phyloP scores from a whole-genome alignment of 2,113 vertebrate species.

The Choloepus hoffmanni region DNA sequence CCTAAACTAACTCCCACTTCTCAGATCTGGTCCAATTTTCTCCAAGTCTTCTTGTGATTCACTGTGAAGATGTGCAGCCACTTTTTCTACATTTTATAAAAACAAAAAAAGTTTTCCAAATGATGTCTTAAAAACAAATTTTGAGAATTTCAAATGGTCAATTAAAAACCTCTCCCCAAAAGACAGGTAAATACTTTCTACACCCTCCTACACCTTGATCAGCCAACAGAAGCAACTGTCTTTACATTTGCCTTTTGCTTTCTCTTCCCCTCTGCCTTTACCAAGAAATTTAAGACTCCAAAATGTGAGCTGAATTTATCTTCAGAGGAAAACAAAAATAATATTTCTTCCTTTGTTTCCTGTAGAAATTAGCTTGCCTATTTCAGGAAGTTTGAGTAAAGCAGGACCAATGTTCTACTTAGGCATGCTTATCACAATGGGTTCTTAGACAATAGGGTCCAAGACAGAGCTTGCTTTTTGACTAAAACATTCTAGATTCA shows the following conservation, averaged over 20 bases:
- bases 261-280: neutral
- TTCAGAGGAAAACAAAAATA: neutral
- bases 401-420: neutral
- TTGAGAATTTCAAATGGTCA: neutral
- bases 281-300: neutral
- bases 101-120: neutral
- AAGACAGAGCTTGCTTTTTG: neutral
- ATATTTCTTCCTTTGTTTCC: neutral
- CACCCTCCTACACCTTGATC: neutral
- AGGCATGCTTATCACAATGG: neutral
- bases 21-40: neutral
- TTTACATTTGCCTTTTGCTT: neutral
- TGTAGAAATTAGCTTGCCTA: neutral
- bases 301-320: neutral
- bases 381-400: neutral
- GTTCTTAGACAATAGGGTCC: neutral
- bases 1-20: neutral
- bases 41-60: neutral
- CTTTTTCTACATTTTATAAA: neutral
- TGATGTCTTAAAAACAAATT: neutral
- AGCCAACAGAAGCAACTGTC: neutral
- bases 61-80: neutral
- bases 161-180: neutral
- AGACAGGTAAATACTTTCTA: neutral
- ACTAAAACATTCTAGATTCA: neutral